Conservation (phyloP, 2,888 invertebrate species). For the Sturmia bella region DNA sequence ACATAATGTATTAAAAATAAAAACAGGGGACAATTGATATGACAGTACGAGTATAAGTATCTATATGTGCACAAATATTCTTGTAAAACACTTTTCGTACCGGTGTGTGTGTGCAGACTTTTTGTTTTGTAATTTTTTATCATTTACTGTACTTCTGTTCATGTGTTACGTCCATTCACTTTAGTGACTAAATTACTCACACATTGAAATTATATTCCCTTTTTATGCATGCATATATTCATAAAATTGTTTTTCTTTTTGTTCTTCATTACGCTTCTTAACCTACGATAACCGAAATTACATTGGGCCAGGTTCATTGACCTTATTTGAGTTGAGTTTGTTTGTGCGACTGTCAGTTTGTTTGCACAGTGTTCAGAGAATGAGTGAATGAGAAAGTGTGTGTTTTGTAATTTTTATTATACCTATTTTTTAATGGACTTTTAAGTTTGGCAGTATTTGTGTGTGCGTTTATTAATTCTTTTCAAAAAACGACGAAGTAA, state of each 20-base stretch:
- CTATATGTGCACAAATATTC: background rate
- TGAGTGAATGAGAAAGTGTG: slow-evolving; percentile 41
- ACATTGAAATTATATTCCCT: slow-evolving; percentile 45
- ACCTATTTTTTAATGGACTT: slow-evolving; percentile 7
- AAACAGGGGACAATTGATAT: slow-evolving; percentile 52
- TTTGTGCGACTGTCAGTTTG: slow-evolving; percentile 11
- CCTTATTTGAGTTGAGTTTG: slow-evolving; percentile 59
- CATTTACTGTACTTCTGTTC: slow-evolving; percentile 57
- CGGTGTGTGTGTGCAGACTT: slow-evolving; percentile 9
- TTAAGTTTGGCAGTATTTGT: slow-evolving; percentile 32
- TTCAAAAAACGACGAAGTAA: slow-evolving; percentile 37
- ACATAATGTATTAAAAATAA: slow-evolving; percentile 51
- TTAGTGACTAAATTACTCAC: slow-evolving; percentile 26
- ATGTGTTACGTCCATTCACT: slow-evolving; percentile 58
- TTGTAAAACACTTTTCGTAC: slow-evolving; percentile 38
- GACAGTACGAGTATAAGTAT: slow-evolving; percentile 42
- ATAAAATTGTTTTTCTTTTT: slow-evolving; percentile 15
- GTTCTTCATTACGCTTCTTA: slow-evolving; percentile 64
- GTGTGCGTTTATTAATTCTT: slow-evolving; percentile 55
- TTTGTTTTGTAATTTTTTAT: slow-evolving; percentile 39
- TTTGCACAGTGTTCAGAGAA: slow-evolving; percentile 1
- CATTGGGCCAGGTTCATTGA: slow-evolving; percentile 73
- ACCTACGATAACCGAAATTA: slow-evolving; percentile 74
- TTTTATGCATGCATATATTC: slow-evolving; percentile 24
- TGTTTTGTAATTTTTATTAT: slow-evolving; percentile 26